Conservation (phyloP, 2,797 vertebrate genomes). For the Rhinichthys osculus region DNA sequence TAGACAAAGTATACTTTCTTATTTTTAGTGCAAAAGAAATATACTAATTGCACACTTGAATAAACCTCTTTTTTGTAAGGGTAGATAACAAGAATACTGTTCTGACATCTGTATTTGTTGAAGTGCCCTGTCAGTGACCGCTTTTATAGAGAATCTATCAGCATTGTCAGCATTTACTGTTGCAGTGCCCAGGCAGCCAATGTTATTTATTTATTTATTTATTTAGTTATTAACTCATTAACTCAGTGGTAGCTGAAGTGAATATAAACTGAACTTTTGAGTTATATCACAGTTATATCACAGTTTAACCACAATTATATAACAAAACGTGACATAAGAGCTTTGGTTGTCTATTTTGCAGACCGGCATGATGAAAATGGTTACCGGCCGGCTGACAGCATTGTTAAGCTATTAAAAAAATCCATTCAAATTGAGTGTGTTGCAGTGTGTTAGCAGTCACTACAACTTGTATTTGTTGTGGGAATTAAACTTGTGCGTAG, state of each 20-base stretch:
- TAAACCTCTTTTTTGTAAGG: too few relatives aligned
- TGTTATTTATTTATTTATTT: background rate
- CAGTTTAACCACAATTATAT: conserved; percentile 26
- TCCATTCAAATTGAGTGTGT: background rate
- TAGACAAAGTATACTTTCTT: too few relatives aligned
- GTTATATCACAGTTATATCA: conserved; percentile 54
- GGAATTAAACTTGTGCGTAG: conserved; percentile 76
- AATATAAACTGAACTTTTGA: conserved; percentile 23
- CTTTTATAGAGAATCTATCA: background rate
- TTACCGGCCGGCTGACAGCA: background rate
- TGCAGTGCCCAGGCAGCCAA: background rate
- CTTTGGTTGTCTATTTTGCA: conserved; percentile 30
- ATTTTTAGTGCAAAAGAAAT: too few relatives aligned
- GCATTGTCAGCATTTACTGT: background rate
- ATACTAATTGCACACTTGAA: too few relatives aligned
- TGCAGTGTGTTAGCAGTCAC: background rate
- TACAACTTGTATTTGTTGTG: conserved; percentile 59
- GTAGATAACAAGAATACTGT: background rate
- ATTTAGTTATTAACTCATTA: background rate
- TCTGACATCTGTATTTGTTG: background rate
- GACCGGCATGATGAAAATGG: background rate
- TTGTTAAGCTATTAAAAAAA: conserved; percentile 1
- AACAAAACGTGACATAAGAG: conserved; percentile 25
- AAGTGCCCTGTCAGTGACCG: background rate
- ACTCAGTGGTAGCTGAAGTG: background rate